Evolutionary conservation across 2,113 vertebrate genomes (phyloP).

Genomic region (Chloropsis hardwickii): DNA sequence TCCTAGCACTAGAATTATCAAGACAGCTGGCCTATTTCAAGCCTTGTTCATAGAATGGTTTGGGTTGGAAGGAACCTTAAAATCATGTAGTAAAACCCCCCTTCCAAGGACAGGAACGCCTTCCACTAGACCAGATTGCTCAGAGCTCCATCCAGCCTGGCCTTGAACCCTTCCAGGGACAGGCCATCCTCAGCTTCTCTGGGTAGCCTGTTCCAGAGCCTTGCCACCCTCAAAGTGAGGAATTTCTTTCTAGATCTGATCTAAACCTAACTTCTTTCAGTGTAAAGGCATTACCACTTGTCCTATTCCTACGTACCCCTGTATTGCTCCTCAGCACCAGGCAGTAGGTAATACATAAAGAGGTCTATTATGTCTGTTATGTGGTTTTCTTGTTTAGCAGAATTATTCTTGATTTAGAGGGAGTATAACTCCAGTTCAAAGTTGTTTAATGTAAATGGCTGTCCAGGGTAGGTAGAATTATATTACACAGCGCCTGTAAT

Average conservation of each 20-base stretch:
- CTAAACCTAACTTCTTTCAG: not conserved
- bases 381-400: not conserved
- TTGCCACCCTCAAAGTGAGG: not conserved
- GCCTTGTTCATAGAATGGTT: not conserved
- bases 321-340: not conserved
- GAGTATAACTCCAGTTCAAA: not conserved
- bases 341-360: not conserved
- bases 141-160: not conserved
- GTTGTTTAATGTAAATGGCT: not conserved
- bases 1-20: not conserved
- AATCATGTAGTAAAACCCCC: not conserved
- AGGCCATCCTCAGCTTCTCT: not conserved
- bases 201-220: not conserved
- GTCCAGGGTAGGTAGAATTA: not conserved
- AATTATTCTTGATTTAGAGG: not conserved
- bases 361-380: not conserved
- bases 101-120: not conserved
- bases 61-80: not conserved
- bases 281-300: not conserved
- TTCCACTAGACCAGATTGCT: not conserved
- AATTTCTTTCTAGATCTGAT: not conserved
- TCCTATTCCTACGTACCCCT: accelerated
- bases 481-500: not conserved
- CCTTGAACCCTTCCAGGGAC: not conserved
- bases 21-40: not conserved